Percentiles rank a stretch among this genome's conserved stretches.
Evolutionary conservation across 1,140 invertebrate genomes (phyloP).

Genomic region (Heliothis subflexa): DNA sequence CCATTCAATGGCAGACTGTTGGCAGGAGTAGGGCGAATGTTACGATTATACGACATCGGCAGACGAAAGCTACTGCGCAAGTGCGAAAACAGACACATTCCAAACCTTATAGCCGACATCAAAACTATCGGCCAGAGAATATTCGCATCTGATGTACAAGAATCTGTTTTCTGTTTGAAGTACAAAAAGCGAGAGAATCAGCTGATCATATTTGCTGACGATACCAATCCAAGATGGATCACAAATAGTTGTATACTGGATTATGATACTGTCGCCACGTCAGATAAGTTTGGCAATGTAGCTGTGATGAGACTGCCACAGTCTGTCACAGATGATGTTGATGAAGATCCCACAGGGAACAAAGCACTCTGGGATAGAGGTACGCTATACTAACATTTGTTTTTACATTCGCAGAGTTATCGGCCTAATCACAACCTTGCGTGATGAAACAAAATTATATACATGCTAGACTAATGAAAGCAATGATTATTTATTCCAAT

Average conservation of each 20-base stretch:
- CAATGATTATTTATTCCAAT: constrained; percentile 72
- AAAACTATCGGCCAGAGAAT: constrained; percentile 97
- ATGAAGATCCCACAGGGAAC: constrained; percentile 99
- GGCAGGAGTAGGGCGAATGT: constrained; percentile 96
- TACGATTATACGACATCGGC: constrained; percentile 98
- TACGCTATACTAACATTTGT: constrained; percentile 51
- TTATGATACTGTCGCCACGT: constrained; percentile 98
- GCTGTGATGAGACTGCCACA: constrained; percentile 95
- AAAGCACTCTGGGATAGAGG: constrained; percentile 99
- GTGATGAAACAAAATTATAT: constrained; percentile 76
- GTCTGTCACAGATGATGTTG: constrained; percentile 98
- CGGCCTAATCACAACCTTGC: constrained; percentile 2
- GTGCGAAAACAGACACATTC: constrained; percentile 99
- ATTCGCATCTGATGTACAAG: constrained; percentile 98
- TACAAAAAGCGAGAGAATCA: constrained; percentile 99
- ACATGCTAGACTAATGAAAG: constrained; percentile 86
- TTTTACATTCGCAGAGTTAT: neutral
- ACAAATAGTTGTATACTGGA: constrained; percentile 97
- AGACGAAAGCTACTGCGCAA: constrained; percentile 97
- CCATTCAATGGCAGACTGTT: constrained; percentile 96
- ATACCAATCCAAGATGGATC: constrained; percentile 98
- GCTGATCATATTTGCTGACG: constrained; percentile 99
- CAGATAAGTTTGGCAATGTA: constrained; percentile 99
- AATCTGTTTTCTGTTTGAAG: constrained; percentile 98
- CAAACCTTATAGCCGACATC: constrained; percentile 97